phyloP scores from a whole-genome alignment of 2,113 vertebrate genomes.

The Indri indri region DNA sequence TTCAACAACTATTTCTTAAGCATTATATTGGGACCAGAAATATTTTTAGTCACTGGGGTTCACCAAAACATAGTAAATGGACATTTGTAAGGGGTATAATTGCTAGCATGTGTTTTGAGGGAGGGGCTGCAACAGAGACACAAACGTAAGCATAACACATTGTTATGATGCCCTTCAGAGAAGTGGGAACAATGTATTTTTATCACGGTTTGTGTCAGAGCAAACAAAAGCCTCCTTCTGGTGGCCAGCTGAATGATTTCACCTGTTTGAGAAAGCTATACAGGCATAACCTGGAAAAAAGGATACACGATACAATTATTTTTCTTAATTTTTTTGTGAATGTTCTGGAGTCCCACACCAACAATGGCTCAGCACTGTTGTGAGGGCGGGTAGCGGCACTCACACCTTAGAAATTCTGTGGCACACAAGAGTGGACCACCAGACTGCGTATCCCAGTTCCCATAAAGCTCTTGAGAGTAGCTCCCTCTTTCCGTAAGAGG shows the following conservation, averaged over 20 bases:
- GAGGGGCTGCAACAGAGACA: background rate
- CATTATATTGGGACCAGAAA: background rate
- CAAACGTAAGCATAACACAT: rapidly evolving
- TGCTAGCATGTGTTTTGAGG: background rate
- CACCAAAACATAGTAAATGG: background rate
- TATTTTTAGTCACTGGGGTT: background rate
- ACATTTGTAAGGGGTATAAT: background rate
- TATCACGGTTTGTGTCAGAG: background rate
- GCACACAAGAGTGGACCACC: background rate
- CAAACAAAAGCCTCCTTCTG: background rate
- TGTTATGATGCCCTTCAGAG: no score
- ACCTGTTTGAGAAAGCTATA: background rate
- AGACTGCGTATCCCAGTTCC: background rate
- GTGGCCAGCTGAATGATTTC: background rate
- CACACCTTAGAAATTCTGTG: background rate
- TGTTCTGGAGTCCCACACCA: background rate
- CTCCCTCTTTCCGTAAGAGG: background rate
- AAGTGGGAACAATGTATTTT: background rate
- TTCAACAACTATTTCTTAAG: background rate
- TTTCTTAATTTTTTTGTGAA: background rate
- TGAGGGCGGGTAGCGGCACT: background rate
- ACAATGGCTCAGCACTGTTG: background rate
- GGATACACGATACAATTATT: background rate
- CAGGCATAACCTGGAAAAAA: background rate
- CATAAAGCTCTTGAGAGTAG: background rate